A percentile compares a stretch with the other conserved stretches of the same genome.
phyloP scores from a whole-genome alignment of 2,797 vertebrate species.

The Rousettus madagascariensis region DNA sequence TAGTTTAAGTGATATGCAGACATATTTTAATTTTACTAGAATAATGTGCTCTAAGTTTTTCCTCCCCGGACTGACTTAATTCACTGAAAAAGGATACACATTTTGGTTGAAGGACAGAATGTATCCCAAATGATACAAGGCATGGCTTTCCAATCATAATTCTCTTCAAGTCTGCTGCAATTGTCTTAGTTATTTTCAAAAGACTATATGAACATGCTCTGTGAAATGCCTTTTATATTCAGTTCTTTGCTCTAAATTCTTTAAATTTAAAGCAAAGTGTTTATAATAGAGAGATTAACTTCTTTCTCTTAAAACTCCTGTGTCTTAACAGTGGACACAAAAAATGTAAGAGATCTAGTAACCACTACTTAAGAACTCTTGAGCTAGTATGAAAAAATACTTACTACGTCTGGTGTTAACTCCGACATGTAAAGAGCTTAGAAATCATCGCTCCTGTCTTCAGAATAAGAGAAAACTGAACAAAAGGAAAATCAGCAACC shows the following conservation, averaged over 20 bases:
- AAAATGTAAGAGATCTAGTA: neutral
- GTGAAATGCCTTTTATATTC: neutral
- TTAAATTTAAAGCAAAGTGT: conserved; percentile 10
- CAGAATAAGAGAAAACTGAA: neutral
- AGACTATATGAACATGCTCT: neutral
- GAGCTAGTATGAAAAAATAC: neutral
- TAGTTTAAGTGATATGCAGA: neutral
- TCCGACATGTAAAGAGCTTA: neutral
- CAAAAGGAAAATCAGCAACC: neutral
- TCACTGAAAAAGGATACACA: neutral
- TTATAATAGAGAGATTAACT: neutral
- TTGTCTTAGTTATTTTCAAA: neutral
- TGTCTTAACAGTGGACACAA: neutral
- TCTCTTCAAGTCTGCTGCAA: neutral
- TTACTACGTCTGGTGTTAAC: neutral
- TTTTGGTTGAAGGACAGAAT: neutral
- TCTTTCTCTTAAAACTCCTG: neutral
- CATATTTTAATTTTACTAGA: neutral
- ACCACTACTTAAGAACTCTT: neutral
- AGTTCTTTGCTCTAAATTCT: neutral
- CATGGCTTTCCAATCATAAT: neutral
- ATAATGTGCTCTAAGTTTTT: neutral
- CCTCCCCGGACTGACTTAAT: neutral
- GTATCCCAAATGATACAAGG: neutral
- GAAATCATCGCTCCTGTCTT: neutral